Evolutionary conservation across 2,113 vertebrate genomes (phyloP), one percentile per base, ranked within the genome.

Genomic region (Spea multiplicata): DNA sequence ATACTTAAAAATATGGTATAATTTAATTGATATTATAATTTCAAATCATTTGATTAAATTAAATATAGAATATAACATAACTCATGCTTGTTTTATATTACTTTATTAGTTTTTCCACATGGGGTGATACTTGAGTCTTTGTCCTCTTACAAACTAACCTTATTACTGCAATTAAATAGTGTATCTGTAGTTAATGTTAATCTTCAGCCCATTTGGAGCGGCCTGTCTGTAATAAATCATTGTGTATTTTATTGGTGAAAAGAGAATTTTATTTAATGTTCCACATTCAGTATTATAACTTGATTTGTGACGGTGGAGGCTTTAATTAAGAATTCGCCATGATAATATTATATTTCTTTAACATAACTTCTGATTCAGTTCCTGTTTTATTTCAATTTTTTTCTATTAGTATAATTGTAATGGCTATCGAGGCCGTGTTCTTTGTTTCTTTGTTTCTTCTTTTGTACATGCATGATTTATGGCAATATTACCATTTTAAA

Each of bases 61-160:
- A 78, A 57, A 75, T 80, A 83, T 87, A 81, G 83, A 30, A 84
- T 86, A 83, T 77, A 81, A 82, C 82, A 84, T 86, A 87, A 87
- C 88, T 87, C 84, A 88, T 65, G 71, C 65, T 81, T 73, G 82
- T 88, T 87, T 89, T 88, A 90, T 87, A 88, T 86, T 78, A 74
- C 59, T 88, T 91, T 91, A 90, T 90, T 90, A 87, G 85, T 81
- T 84, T 88, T 76, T 84, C 85, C 83, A 86, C 84, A 85, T 88
- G 86, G 88, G 89, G 90, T 91, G 91, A 87, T 85, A 83, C 86
- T 84, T 90, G 89, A 92, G 87, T 83, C 87, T 88, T 86, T 90
- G 88, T 89, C 89, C 89, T 65, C 83, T 75, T 87, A 84, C 89
- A 90, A 88, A 91, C 88, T 90, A 84, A 84, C 85, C 90, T 59